phyloP scores from a whole-genome alignment of 2,888 invertebrate genomes.

The Choristoneura rosaceana region DNA sequence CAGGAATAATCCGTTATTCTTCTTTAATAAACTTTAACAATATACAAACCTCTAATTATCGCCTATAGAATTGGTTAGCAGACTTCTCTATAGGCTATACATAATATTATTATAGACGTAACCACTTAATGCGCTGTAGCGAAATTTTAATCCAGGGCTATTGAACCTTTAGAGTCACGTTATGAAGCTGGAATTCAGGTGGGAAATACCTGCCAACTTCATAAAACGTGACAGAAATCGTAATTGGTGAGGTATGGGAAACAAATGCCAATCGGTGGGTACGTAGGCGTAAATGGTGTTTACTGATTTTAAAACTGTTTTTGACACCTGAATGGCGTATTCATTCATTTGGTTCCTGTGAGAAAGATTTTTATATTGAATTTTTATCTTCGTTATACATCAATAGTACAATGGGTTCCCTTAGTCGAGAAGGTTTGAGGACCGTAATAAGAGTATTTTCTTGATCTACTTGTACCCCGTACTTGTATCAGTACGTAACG shows the following conservation, averaged over 20 bases:
- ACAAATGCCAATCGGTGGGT: constrained; percentile 28
- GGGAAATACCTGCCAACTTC: constrained; percentile 59
- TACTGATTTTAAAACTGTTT: background rate
- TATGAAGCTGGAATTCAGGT: constrained; percentile 50
- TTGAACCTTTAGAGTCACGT: constrained; percentile 53
- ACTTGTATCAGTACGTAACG: too few species aligned
- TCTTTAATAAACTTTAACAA: background rate
- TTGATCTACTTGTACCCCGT: too few species aligned
- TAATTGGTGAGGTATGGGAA: constrained; percentile 54
- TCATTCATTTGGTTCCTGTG: background rate
- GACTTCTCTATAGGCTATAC: constrained; percentile 9
- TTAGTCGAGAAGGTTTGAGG: too few species aligned
- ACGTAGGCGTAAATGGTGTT: background rate
- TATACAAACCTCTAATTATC: constrained; percentile 19
- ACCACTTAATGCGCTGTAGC: constrained; percentile 4
- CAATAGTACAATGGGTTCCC: too few species aligned
- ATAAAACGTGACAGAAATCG: constrained; percentile 61
- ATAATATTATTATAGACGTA: background rate
- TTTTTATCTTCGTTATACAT: too few species aligned
- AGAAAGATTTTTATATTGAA: too few species aligned
- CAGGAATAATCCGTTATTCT: background rate
- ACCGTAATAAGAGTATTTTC: too few species aligned
- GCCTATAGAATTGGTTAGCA: constrained; percentile 17
- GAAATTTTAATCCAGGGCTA: constrained; percentile 46
- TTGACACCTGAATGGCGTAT: background rate